These are phyloP conservation scores for Orthosia gracilis DNA, from an alignment of 2,888 invertebrate genomes.

Conservation along the genomic window DNA sequence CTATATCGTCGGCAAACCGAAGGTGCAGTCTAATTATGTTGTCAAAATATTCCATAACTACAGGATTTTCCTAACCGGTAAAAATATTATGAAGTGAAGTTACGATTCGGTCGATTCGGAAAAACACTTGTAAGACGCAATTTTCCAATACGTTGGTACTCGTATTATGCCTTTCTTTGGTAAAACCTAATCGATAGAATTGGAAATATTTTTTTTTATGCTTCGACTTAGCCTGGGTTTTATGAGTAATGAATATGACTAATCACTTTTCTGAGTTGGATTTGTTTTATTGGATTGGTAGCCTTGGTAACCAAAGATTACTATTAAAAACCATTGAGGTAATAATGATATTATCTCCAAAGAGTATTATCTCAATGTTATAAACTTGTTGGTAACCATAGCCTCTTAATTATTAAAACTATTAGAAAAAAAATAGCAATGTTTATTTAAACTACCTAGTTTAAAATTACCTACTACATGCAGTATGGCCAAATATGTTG, in stretches of 20 bases:
- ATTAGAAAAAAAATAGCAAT: too few relatives aligned
- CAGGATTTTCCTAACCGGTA: neutral
- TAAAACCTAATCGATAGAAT: slow-evolving; percentile 30
- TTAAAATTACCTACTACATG: too few relatives aligned
- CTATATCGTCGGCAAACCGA: too few relatives aligned
- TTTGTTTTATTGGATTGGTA: neutral
- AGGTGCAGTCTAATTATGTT: neutral
- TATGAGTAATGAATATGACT: neutral
- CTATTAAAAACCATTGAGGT: too few relatives aligned
- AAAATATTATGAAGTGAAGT: neutral
- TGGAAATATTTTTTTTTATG: neutral
- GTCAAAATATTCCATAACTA: neutral
- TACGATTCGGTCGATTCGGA: slow-evolving; percentile 8
- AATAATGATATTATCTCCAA: too few relatives aligned
- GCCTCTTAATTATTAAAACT: too few relatives aligned
- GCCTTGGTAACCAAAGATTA: too few relatives aligned
- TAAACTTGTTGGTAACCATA: too few relatives aligned
- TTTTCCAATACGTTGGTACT: slow-evolving; percentile 9
- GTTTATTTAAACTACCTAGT: too few relatives aligned
- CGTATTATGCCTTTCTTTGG: slow-evolving; percentile 14
- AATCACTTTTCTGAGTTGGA: neutral
- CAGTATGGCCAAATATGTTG: too few relatives aligned
- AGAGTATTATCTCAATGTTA: too few relatives aligned
- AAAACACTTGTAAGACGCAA: slow-evolving; percentile 4
- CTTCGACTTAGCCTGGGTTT: neutral